These are phyloP conservation scores for Cololabis saira DNA, from an alignment of 2,113 vertebrate genomes.

Conservation along the genomic window DNA sequence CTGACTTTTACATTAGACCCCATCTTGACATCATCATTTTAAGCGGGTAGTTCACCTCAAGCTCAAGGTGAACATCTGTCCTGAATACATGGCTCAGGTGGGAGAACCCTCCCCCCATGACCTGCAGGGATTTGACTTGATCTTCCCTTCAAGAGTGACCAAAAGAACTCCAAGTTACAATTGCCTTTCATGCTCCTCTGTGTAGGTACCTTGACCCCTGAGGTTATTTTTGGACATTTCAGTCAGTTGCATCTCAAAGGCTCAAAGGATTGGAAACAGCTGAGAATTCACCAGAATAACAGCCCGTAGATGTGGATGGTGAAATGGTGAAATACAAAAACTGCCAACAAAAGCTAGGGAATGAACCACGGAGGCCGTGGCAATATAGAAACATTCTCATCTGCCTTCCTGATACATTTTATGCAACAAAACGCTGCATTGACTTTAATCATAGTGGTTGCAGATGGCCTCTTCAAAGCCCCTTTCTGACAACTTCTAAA, in stretches of 20 bases:
- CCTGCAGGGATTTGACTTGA: slow-evolving; percentile 11
- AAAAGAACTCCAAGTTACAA: not conserved
- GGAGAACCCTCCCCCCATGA: slow-evolving; percentile 2
- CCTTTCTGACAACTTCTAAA: too few species aligned
- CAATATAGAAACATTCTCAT: too few species aligned
- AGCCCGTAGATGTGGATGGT: not conserved
- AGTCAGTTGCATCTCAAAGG: not conserved
- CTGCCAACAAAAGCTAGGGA: too few species aligned
- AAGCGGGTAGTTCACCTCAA: not conserved
- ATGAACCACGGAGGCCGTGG: too few species aligned
- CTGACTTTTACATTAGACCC: not conserved
- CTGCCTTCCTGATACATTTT: too few species aligned
- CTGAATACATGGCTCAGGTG: slow-evolving; percentile 12
- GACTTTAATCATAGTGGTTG: too few species aligned
- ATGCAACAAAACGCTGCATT: too few species aligned
- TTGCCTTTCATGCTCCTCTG: slow-evolving; percentile 1
- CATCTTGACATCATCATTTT: not conserved
- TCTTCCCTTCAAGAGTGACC: slow-evolving; percentile 6
- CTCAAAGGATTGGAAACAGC: slow-evolving; percentile 1
- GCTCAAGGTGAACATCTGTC: slow-evolving; percentile 9
- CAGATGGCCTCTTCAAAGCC: too few species aligned
- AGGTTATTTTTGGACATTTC: slow-evolving; percentile 13
- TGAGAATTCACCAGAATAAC: not conserved
- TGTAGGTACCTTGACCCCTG: slow-evolving; percentile 5
- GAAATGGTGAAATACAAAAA: not conserved